Percentiles rank a stretch among this genome's conserved stretches.
Evolutionary conservation across 2,888 invertebrate genomes (phyloP).

Genomic region (Cephus sareptanus): DNA sequence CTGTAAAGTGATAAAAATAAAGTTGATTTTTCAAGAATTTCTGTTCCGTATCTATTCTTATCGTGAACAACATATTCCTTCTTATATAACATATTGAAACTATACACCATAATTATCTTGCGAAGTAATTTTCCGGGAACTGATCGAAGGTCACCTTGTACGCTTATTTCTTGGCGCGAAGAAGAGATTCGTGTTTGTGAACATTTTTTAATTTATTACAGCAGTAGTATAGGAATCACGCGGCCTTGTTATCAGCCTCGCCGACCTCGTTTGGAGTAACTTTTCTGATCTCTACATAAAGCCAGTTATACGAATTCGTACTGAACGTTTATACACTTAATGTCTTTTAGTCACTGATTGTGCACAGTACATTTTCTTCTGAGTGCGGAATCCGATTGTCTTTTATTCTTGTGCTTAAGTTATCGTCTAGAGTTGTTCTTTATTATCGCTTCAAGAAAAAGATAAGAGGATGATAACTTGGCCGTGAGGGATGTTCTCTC

Average conservation of each 20-base stretch:
- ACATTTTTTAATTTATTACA: background rate
- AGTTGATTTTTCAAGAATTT: background rate
- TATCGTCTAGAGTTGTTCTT: background rate
- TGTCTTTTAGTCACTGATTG: background rate
- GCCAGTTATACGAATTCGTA: background rate
- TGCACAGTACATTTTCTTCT: background rate
- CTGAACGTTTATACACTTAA: background rate
- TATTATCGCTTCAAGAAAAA: background rate
- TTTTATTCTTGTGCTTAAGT: background rate
- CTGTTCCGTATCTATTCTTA: background rate
- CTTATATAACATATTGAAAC: background rate
- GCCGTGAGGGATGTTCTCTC: background rate
- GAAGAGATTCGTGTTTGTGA: background rate
- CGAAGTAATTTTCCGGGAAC: background rate
- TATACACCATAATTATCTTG: background rate
- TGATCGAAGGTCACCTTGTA: background rate
- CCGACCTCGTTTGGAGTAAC: background rate
- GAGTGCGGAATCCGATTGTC: background rate
- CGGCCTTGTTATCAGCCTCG: background rate
- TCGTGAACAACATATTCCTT: background rate
- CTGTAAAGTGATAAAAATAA: background rate
- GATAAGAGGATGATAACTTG: background rate
- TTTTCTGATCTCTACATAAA: background rate
- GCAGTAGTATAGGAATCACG: background rate
- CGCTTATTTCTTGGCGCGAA: background rate